Evolutionary conservation across 2,113 vertebrate species (phyloP).

Genomic region (Macrotus californicus): DNA sequence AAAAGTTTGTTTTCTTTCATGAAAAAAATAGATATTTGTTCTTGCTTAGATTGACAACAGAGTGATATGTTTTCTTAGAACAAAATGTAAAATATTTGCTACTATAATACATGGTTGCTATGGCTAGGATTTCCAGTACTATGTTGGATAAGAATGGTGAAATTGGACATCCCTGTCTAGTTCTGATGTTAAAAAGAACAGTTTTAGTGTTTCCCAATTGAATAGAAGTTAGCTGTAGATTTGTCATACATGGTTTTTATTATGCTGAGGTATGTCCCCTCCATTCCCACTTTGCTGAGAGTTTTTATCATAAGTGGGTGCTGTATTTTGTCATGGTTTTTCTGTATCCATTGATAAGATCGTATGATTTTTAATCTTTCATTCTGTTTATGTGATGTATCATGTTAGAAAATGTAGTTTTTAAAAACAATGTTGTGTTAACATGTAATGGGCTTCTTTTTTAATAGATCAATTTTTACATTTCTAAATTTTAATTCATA

Average conservation of each 20-base stretch:
- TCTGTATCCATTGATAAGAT: neutral
- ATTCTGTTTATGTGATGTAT: neutral
- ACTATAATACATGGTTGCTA: neutral
- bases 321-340: neutral
- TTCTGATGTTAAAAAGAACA: neutral
- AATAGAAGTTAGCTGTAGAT: neutral
- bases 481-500: neutral
- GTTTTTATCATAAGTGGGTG: neutral
- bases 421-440: neutral
- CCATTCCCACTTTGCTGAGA: neutral
- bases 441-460: neutral
- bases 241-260: neutral
- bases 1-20: neutral
- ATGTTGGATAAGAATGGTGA: neutral
- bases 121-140: neutral
- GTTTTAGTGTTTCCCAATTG: neutral
- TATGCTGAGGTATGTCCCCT: neutral
- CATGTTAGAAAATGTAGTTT: neutral
- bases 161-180: neutral
- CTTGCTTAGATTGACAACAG: constrained; percentile 6
- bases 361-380: neutral
- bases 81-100: constrained; percentile 7
- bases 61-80: neutral
- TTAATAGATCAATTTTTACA: neutral
- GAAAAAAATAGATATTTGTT: neutral